These are phyloP conservation scores for Drosophila formosana DNA, from an alignment of 2,888 invertebrate genomes.

Conservation along the genomic window DNA sequence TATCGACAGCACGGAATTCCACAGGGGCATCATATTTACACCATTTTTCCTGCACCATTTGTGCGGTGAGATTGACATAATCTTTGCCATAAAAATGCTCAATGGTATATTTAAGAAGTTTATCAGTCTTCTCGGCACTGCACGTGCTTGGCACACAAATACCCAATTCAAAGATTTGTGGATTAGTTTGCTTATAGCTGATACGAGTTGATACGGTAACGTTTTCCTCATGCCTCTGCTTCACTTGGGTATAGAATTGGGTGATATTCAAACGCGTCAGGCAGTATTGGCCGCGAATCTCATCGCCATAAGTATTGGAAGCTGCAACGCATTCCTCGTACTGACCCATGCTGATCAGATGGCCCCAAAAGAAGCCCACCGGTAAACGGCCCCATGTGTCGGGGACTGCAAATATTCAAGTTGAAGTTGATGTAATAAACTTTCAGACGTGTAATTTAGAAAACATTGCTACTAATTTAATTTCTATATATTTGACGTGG, in stretches of 20 bases:
- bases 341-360: constrained; percentile 84
- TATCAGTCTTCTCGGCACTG: constrained; percentile 67
- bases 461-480: too few relatives aligned
- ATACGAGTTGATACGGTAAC: constrained; percentile 51
- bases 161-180: constrained; percentile 80
- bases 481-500: too few relatives aligned
- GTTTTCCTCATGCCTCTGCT: constrained; percentile 54
- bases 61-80: constrained; percentile 30
- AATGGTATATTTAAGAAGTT: constrained; percentile 70
- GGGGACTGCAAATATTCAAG: constrained; percentile 79
- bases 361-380: constrained; percentile 84
- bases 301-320: constrained; percentile 58
- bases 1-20: constrained; percentile 78
- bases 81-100: constrained; percentile 43
- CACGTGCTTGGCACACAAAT: constrained; percentile 84
- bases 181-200: constrained; percentile 76
- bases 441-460: too few relatives aligned
- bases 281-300: constrained; percentile 85
- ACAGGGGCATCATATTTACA: constrained; percentile 79
- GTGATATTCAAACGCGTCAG: constrained; percentile 80
- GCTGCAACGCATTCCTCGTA: constrained; percentile 85
- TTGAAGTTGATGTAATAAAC: not conserved
- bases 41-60: constrained; percentile 69
- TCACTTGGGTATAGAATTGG: constrained; percentile 62
- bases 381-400: constrained; percentile 86